Conservation (phyloP, 2,113 vertebrate genomes). For the Cygnus atratus region DNA sequence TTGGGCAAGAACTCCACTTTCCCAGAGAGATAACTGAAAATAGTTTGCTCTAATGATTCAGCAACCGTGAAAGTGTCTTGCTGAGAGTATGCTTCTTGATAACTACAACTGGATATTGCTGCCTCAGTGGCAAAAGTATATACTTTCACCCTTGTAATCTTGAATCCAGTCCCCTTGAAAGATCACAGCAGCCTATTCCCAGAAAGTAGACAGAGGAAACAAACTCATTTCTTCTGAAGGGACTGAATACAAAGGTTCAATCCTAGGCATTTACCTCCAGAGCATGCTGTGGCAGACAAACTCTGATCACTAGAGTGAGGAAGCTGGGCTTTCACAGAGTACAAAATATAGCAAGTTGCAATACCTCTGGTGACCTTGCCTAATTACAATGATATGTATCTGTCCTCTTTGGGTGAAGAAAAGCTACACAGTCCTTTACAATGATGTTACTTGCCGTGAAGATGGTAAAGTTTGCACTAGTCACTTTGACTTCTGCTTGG, state of each 20-base stretch:
- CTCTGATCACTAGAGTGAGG: neutral
- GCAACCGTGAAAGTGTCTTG: neutral
- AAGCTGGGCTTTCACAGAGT: neutral
- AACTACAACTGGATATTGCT: neutral
- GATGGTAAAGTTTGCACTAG: neutral
- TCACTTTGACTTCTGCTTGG: neutral
- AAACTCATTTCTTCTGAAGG: neutral
- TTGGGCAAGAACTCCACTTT: neutral
- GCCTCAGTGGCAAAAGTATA: rapidly evolving
- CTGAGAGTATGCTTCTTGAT: neutral
- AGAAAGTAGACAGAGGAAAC: neutral
- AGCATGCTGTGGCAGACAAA: neutral
- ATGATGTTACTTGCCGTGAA: neutral
- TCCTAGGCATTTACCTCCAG: neutral
- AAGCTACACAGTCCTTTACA: neutral
- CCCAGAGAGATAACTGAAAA: neutral
- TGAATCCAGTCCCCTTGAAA: neutral
- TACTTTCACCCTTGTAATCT: neutral
- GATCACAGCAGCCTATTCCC: neutral
- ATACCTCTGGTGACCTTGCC: neutral
- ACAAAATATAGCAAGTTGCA: neutral
- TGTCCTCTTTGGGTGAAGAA: neutral
- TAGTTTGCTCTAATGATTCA: neutral
- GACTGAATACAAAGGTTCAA: neutral
- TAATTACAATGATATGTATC: neutral